Evolutionary conservation across 2,113 vertebrate genomes (phyloP), one percentile per base, ranked within the genome.

Genomic region (Aix galericulata): DNA sequence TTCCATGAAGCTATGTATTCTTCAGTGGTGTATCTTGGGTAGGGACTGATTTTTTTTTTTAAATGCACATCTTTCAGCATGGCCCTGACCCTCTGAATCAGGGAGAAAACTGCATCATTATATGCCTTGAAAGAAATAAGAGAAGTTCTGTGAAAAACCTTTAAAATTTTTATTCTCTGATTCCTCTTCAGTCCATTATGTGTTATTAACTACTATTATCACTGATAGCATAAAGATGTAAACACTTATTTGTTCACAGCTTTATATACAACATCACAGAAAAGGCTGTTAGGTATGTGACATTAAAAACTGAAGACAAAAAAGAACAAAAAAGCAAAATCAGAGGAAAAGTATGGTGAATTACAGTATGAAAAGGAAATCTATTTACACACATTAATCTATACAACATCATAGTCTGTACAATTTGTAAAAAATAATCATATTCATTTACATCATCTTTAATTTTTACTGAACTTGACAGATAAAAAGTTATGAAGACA

Each of bases 351-450:
- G 2, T 23, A 73, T 32, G 85, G 53, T 40, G 67, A 86, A 63
- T 86, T 94, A 93, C 82, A 94, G 79, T 95, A 97, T 71, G 93
- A 95, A 93, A 83, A 76, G 50, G 62, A 42, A 84, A 82, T 76
- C 84, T 96, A 96, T 96, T 95, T 96, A 97, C 76, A 96, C 55
- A 69, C 69, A 55, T 88, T 75, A 89, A 89, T 83, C 90, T 95
- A 91, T 95, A 97, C 91, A 97, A 90, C 58, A 88, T 91, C 52
- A 78, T 81, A 81, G 60, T 92, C 91, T 96, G 92, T 97, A 97
- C 94, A 97, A 63, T 90, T 91, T 83, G 84, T 95, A 96, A 96
- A 96, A 97, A 95, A 92, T 79, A 86, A 86, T 92, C 90, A 93
- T 93, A 92, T 92, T 96, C 69, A 93, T 97, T 96, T 96, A 96